phyloP scores from a whole-genome alignment of 2,113 vertebrate genomes.

The Peromyscus californicus region DNA sequence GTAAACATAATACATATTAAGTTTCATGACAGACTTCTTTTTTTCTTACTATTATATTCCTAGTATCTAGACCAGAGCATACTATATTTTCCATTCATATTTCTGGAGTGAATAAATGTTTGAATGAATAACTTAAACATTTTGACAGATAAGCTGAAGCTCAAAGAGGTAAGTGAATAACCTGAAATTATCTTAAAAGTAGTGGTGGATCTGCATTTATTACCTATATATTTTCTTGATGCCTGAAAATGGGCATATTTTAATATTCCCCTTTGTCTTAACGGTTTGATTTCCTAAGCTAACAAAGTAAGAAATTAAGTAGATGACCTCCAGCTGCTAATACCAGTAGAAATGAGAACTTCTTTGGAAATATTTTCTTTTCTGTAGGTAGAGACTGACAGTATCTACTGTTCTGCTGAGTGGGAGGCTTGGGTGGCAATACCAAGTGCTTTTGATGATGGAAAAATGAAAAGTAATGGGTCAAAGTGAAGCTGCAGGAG shows the following conservation, averaged over 20 bases:
- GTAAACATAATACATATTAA: background rate
- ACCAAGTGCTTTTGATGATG: conserved; percentile 47
- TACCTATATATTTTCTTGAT: background rate
- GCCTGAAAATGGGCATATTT: background rate
- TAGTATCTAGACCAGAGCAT: background rate
- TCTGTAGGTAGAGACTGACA: conserved; percentile 1
- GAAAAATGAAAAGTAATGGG: conserved; percentile 25
- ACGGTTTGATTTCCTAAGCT: background rate
- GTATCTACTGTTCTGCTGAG: background rate
- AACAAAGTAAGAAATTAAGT: conserved; percentile 49
- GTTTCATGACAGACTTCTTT: background rate
- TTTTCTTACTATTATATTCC: background rate
- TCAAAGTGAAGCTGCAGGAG: conserved; percentile 24
- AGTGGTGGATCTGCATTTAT: background rate
- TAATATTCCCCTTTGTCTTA: background rate
- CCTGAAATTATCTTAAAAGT: background rate
- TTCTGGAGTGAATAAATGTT: background rate
- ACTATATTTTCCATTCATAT: background rate
- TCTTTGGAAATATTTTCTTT: background rate
- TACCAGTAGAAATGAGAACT: conserved; percentile 2
- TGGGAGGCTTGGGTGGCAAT: background rate
- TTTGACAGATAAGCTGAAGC: background rate
- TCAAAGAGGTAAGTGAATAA: background rate
- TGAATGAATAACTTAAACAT: background rate
- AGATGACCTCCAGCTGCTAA: background rate